Evolutionary conservation across 2,888 invertebrate species (phyloP).

Genomic region (Polymixis lichenea): DNA sequence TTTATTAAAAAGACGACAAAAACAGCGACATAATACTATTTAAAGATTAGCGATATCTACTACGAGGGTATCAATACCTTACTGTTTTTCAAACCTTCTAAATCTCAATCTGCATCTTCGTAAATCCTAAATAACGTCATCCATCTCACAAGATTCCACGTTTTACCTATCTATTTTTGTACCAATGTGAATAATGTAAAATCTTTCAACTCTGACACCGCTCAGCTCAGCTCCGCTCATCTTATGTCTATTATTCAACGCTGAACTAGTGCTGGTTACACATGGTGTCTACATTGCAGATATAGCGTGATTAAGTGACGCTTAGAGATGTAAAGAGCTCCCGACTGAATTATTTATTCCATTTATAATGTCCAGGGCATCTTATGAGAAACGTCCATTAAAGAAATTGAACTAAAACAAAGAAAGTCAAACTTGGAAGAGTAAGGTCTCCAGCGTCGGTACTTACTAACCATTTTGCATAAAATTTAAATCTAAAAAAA

Average conservation of each 20-base stretch:
- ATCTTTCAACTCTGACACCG: neutral
- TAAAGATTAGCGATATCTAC: no score
- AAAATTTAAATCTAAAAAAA: neutral
- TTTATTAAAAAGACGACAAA: no score
- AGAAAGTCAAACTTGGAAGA: neutral
- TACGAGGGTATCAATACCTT: no score
- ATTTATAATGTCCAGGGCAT: constrained; percentile 29
- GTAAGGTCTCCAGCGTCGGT: no score
- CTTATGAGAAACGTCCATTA: neutral
- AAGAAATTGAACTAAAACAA: neutral
- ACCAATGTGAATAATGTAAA: constrained; percentile 11
- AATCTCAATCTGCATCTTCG: neutral
- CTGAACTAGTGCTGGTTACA: constrained; percentile 42
- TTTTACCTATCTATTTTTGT: neutral
- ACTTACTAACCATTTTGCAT: neutral
- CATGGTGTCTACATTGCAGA: constrained; percentile 47
- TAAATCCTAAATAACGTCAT: neutral
- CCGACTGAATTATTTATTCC: constrained; percentile 43
- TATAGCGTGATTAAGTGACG: constrained; percentile 53
- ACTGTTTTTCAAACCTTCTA: neutral
- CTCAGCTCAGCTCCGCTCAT: constrained; percentile 26
- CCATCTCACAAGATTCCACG: neutral
- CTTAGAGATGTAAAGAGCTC: constrained; percentile 43
- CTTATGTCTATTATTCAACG: constrained; percentile 28
- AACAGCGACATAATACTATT: no score